These are phyloP conservation scores for Callionymus lyra DNA, from an alignment of 2,113 vertebrate species.

Conservation along the genomic window DNA sequence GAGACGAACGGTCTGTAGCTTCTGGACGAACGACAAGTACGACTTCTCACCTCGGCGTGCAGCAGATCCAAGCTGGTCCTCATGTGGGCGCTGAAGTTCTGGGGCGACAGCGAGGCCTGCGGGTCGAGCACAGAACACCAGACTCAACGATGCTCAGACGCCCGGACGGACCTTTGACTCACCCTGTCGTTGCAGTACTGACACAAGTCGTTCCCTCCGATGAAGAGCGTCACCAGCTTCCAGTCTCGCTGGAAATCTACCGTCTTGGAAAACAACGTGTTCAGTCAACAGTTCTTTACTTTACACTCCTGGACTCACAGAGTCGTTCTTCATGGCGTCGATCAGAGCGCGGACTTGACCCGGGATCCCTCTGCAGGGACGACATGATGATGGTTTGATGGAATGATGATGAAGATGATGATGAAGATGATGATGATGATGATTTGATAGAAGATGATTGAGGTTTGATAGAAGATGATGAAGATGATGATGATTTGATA, in stretches of 20 bases:
- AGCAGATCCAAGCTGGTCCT: constrained; percentile 75
- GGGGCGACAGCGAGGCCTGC: constrained; percentile 65
- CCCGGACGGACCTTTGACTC: no score
- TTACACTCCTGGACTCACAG: constrained; percentile 61
- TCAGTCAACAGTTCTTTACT: background rate
- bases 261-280: constrained; percentile 52
- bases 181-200: constrained; percentile 81
- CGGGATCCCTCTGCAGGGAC: constrained; percentile 69
- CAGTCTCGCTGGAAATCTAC: constrained; percentile 82
- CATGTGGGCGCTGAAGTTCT: constrained; percentile 71
- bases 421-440: no score
- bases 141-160: no score
- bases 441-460: no score
- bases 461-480: no score
- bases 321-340: constrained; percentile 65
- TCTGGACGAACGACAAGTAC: background rate
- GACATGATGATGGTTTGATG: no score
- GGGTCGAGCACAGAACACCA: background rate
- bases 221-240: constrained; percentile 88
- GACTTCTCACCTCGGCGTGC: constrained; percentile 72
- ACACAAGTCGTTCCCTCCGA: constrained; percentile 86
- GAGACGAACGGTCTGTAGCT: background rate
- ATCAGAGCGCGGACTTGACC: constrained; percentile 70
- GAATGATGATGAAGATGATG: no score
- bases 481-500: no score